A percentile compares a stretch with the other conserved stretches of the same genome.
Conservation (phyloP, 2,888 invertebrate genomes). For the Choristoneura rosaceana region DNA sequence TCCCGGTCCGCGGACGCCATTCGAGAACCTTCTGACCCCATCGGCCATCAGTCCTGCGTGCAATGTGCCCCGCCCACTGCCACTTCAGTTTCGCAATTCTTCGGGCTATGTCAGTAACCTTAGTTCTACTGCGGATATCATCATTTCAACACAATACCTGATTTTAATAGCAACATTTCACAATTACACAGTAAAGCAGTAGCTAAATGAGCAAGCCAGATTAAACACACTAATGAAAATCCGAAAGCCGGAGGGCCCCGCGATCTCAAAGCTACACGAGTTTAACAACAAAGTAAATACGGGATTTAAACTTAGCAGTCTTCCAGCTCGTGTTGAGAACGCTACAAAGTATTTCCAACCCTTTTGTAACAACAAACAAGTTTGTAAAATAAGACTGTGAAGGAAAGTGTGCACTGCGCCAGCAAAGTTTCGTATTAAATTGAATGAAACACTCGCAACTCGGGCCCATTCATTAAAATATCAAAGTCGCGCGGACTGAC, state of each 20-base stretch:
- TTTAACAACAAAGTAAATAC: slow-evolving; percentile 33
- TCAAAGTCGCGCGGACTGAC: slow-evolving; percentile 2
- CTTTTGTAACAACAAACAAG: slow-evolving; percentile 28
- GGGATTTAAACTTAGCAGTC: slow-evolving; percentile 17
- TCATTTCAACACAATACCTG: neutral
- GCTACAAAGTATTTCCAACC: slow-evolving; percentile 17
- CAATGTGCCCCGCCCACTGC: no score
- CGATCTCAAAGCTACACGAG: slow-evolving; percentile 36
- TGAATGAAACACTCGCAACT: neutral
- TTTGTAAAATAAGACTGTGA: slow-evolving; percentile 7
- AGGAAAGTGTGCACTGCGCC: slow-evolving; percentile 12
- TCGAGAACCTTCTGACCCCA: no score
- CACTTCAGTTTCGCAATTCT: no score
- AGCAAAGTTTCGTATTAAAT: slow-evolving; percentile 3
- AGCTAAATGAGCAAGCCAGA: neutral
- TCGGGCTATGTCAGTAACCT: no score
- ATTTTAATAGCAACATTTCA: neutral
- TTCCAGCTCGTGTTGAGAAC: neutral
- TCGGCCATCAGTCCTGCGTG: no score
- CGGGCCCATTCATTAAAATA: slow-evolving; percentile 2
- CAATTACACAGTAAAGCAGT: neutral
- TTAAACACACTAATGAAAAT: neutral
- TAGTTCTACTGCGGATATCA: no score
- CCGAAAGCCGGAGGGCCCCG: slow-evolving; percentile 18
- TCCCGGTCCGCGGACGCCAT: no score